These are phyloP conservation scores for Pandemis cinnamomeana DNA, from an alignment of 2,888 invertebrate genomes.

Conservation along the genomic window DNA sequence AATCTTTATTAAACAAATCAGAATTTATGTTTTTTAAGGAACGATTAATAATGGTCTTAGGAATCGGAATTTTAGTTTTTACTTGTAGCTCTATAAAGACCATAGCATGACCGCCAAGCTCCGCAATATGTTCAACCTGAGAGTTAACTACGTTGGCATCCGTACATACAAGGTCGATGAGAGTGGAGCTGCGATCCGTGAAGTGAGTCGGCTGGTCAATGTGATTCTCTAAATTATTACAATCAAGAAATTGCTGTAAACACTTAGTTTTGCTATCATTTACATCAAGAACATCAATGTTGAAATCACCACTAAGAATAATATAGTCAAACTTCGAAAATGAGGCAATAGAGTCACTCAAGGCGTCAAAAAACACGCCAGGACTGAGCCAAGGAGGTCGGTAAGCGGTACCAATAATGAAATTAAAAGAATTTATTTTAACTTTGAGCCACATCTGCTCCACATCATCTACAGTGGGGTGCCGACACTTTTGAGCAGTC, in stretches of 20 bases:
- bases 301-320: too few relatives aligned
- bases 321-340: too few relatives aligned
- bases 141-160: not conserved
- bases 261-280: not conserved
- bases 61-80: not conserved
- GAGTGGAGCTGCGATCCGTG: not conserved
- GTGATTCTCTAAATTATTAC: not conserved
- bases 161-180: not conserved
- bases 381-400: too few relatives aligned
- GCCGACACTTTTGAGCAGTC: too few relatives aligned
- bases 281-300: too few relatives aligned
- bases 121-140: not conserved
- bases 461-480: too few relatives aligned
- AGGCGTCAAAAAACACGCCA: too few relatives aligned
- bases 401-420: too few relatives aligned
- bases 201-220: not conserved
- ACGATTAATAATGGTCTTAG: not conserved
- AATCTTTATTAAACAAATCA: not conserved
- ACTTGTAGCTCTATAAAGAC: not conserved
- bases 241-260: not conserved
- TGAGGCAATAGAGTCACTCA: too few relatives aligned
- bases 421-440: too few relatives aligned
- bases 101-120: constrained; percentile 7
- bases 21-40: not conserved
- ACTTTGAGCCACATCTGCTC: too few relatives aligned